Evolutionary conservation across 2,797 vertebrate genomes (phyloP), one percentile per base, ranked within the genome.

Genomic region (Lates japonicus): DNA sequence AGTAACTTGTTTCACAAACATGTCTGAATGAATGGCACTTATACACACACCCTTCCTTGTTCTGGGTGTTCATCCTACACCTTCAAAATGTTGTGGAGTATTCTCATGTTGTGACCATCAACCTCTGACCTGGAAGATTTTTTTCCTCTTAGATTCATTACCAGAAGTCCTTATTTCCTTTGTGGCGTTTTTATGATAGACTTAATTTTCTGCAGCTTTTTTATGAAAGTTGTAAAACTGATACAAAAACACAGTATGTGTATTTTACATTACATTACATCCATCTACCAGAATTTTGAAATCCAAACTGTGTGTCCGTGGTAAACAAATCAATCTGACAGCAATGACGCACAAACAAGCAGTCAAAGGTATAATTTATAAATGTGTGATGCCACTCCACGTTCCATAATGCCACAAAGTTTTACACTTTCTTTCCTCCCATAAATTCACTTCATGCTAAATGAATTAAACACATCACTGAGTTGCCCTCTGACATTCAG

Each of bases 1-100:
- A 3, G 64, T 54, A 74, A 81, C 61, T 52, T 70, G 17, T 70
- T 64, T 52, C 19, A 48, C 39, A 9, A 66, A 46, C 6, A 19
- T 35, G 29, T 2, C 52, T 29, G 46, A 64, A 70, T 74, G 61
- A 77, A 25, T 42, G 41, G 20, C 42, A 57, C 57, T 22, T 57
- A 62, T 62, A 35, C 11, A 17, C 48, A 68, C n/a, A 49, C 35
- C 10, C 14, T 33, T 46, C 54, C 60, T 62, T n/a, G 19, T 52
- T 7, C 22, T 41, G 20, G 61, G 5, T 48, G 41, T 54, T 64
- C 4, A 1, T 62, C 35, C 29, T 67, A 14, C 20, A n/a, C 63
- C 19, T 51, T 63, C 39, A 66, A 66, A 58, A 72, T 74, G 35
- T 51, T 19, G 17, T n/a, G 19, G 2, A 10, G 19, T n/a, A n/a